These are phyloP conservation scores for Caerostris extrusa DNA, from an alignment of 1,140 invertebrate species.

Conservation along the genomic window DNA sequence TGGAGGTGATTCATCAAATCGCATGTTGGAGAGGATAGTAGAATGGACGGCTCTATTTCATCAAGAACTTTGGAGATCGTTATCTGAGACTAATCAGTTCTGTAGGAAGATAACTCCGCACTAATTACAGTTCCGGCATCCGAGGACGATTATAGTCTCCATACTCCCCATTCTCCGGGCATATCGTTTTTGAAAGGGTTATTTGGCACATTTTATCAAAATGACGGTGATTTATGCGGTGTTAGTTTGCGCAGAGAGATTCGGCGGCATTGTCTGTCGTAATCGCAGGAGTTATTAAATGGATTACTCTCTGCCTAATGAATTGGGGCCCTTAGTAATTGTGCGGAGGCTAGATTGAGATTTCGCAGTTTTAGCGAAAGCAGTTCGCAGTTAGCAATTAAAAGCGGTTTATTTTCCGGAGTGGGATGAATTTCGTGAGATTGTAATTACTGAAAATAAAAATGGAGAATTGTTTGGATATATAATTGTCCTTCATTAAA, in stretches of 20 bases:
- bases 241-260: not conserved
- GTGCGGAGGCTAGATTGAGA: not conserved
- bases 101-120: conserved; percentile 25
- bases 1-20: conserved; percentile 22
- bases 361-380: not conserved
- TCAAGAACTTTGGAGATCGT: conserved; percentile 25
- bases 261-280: not conserved
- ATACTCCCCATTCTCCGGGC: not conserved
- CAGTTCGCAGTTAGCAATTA: too few species aligned
- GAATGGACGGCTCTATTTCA: conserved; percentile 43
- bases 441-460: too few species aligned
- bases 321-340: conserved; percentile 14
- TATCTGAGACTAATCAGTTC: conserved; percentile 33
- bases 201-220: conserved; percentile 14
- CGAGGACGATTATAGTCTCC: not conserved
- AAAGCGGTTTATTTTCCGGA: too few species aligned
- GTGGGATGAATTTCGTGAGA: too few species aligned
- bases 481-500: too few species aligned
- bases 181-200: conserved; percentile 46
- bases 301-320: not conserved
- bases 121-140: conserved; percentile 40
- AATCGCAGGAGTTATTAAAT: conserved; percentile 2
- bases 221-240: conserved; percentile 31
- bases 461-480: too few species aligned
- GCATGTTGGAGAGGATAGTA: conserved; percentile 19